Evolutionary conservation across 2,113 vertebrate genomes (phyloP).

Genomic region (Thinocorus orbignyianus): DNA sequence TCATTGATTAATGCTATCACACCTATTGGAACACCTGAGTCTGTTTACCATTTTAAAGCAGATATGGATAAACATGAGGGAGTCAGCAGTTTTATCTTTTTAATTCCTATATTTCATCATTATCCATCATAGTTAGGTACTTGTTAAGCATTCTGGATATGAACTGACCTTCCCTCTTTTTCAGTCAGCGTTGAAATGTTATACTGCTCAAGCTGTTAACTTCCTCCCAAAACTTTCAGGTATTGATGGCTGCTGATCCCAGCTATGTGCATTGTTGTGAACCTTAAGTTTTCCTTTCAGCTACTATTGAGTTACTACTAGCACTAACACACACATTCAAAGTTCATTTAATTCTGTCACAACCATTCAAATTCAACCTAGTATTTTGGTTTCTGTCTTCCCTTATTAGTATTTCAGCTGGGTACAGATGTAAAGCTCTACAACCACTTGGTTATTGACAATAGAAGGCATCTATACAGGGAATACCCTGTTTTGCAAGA

Average conservation of each 20-base stretch:
- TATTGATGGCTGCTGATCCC: background rate
- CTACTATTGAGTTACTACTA: background rate
- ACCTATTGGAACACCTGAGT: background rate
- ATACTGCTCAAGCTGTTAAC: background rate
- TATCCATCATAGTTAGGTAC: background rate
- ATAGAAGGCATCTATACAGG: background rate
- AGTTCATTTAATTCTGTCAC: background rate
- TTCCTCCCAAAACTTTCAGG: rapidly evolving
- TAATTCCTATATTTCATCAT: background rate
- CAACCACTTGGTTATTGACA: background rate
- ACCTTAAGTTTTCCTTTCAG: background rate
- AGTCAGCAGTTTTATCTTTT: background rate
- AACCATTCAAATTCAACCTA: background rate
- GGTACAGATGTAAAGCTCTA: background rate
- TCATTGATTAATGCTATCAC: background rate
- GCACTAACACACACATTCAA: background rate
- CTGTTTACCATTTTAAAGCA: background rate
- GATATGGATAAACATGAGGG: background rate
- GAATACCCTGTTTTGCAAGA: background rate
- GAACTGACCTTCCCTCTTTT: background rate
- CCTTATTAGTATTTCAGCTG: background rate
- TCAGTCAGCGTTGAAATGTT: background rate
- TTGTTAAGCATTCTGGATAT: background rate
- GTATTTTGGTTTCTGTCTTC: background rate
- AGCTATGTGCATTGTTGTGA: background rate